Evolutionary conservation across 1,140 invertebrate genomes (phyloP), one percentile per base, ranked within the genome.

Genomic region (Dermatophagoides farinae): DNA sequence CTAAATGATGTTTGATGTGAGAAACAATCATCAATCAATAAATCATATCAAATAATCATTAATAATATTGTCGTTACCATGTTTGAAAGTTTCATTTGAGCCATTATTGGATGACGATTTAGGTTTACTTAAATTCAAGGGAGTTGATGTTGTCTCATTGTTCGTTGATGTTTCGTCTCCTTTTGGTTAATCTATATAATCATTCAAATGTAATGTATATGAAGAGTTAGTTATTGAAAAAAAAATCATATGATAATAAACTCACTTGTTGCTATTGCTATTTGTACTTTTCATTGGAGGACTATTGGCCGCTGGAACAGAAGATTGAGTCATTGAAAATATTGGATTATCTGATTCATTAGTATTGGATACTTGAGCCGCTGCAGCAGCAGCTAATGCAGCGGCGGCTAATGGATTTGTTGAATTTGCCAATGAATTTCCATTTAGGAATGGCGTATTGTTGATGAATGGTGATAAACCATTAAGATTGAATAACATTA

Each of bases 391-490:
- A 60, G 43, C 43, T 25, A 59, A 67, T 60, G 40, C 64, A 63
- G n/a, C 68, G 8, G 65, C 23, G 43, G 60, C 57, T 55, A 53
- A 51, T 65, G 65, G 50, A 63, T 65, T 44, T 60, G 65, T 60
- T 50, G 70, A 62, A 31, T 64, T 63, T 59, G 69, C 62, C 61
- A 66, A 69, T 14, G 68, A 67, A 61, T 64, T 69, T 16, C 41
- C 43, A 50, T 65, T 63, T 14, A 68, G 60, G 52, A 70, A 71
- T 54, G 68, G 68, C 10, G 68, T 65, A 40, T 68, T 64, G 16
- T 65, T 47, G 1, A 65, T 65, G 60, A 70, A 69, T 11, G 69
- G 68, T 18, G 65, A 62, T 5, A 67, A 64, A 60, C 18, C 67
- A 65, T 8, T 65, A 4, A 31, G 31, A 31, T 31, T 31, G 41